Evolutionary conservation across 2,797 vertebrate genomes (phyloP).

Genomic region (Taenioides sp.): DNA sequence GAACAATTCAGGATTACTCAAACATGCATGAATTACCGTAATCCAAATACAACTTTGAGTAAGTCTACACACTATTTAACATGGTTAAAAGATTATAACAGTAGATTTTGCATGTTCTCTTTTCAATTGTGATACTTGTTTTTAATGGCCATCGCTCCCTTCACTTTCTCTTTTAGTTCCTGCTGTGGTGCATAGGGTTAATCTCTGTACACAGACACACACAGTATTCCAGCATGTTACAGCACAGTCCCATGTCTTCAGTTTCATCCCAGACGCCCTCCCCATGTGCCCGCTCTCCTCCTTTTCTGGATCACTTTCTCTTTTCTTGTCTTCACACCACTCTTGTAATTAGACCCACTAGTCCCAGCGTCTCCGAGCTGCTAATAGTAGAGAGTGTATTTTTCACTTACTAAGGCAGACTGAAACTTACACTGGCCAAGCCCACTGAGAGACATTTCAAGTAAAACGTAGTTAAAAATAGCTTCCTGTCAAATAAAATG

Average conservation of each 20-base stretch:
- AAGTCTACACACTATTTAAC: too few relatives aligned
- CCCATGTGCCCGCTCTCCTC: neutral
- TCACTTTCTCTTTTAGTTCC: too few relatives aligned
- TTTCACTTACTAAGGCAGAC: slow-evolving; percentile 40
- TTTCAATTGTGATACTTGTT: too few relatives aligned
- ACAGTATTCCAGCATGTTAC: neutral
- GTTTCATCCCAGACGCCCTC: neutral
- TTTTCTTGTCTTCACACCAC: slow-evolving; percentile 19
- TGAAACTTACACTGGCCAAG: slow-evolving; percentile 35
- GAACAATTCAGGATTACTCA: too few relatives aligned
- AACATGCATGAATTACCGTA: too few relatives aligned
- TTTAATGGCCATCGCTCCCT: too few relatives aligned
- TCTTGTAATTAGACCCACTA: slow-evolving; percentile 49
- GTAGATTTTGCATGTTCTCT: too few relatives aligned
- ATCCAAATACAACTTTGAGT: too few relatives aligned
- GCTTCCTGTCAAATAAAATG: slow-evolving; percentile 34
- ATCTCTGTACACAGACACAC: neutral
- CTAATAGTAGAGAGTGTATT: slow-evolving; percentile 17
- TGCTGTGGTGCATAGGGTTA: neutral
- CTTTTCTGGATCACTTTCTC: slow-evolving; percentile 11
- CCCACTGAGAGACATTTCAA: slow-evolving; percentile 19
- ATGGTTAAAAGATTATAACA: too few relatives aligned
- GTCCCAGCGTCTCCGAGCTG: slow-evolving; percentile 26
- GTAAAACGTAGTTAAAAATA: slow-evolving; percentile 35
- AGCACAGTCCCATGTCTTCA: neutral